Percentiles rank a stretch among this genome's conserved stretches.
Evolutionary conservation across 1,140 invertebrate genomes (phyloP).

Genomic region (Drosophila gunungcola): DNA sequence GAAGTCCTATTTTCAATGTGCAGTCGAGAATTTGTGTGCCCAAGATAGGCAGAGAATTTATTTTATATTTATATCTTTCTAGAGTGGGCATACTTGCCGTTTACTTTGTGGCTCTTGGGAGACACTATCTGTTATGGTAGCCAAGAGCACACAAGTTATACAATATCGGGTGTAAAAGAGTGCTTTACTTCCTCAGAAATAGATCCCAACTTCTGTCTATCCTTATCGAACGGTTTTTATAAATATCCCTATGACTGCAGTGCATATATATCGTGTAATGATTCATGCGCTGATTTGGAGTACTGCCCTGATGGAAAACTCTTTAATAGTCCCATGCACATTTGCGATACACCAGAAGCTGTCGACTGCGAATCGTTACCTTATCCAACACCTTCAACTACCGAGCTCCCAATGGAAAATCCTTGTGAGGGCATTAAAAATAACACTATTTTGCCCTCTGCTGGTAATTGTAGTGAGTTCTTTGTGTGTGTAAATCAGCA

Average conservation of each 20-base stretch:
- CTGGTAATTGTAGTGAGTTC: constrained; percentile 42
- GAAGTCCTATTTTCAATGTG: too few species aligned
- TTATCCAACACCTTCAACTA: constrained; percentile 7
- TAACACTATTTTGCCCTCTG: constrained; percentile 33
- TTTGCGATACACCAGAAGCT: constrained; percentile 65
- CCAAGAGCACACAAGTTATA: not conserved
- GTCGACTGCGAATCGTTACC: constrained; percentile 34
- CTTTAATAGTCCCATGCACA: constrained; percentile 40
- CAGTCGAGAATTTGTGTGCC: too few species aligned
- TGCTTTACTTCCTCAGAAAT: not conserved
- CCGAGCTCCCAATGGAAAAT: not conserved
- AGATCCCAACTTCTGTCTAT: constrained; percentile 14
- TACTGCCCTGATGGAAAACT: constrained; percentile 47
- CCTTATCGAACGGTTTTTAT: constrained; percentile 32
- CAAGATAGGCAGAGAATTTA: not conserved
- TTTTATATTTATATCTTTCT: not conserved
- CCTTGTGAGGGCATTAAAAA: constrained; percentile 20
- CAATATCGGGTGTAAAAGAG: not conserved
- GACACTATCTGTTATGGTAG: not conserved
- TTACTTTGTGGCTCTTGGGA: constrained; percentile 3
- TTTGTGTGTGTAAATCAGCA: constrained; percentile 34
- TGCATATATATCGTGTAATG: constrained; percentile 53
- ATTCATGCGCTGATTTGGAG: constrained; percentile 30
- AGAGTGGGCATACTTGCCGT: not conserved
- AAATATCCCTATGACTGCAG: constrained; percentile 56